phyloP scores from a whole-genome alignment of 2,113 vertebrate species.

The Lepisosteus osseus region DNA sequence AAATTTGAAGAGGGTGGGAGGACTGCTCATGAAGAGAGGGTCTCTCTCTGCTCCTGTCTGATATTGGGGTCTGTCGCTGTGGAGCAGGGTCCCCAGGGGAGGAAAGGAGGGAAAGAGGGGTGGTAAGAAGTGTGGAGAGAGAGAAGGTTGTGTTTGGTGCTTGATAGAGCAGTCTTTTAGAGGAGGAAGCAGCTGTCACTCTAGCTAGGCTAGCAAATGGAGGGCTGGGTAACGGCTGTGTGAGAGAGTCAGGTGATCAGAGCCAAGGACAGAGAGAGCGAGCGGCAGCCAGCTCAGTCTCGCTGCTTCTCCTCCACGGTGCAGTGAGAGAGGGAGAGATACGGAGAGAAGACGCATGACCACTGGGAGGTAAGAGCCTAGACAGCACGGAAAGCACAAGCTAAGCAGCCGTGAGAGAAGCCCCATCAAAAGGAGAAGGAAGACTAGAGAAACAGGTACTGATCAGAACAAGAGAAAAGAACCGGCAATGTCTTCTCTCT shows the following conservation, averaged over 20 bases:
- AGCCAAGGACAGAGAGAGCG: conserved; percentile 43
- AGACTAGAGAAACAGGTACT: conserved; percentile 31
- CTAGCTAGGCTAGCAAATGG: conserved; percentile 43
- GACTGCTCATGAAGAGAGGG: too few relatives aligned
- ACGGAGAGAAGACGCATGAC: conserved; percentile 36
- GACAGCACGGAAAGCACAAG: conserved; percentile 21
- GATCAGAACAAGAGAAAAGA: conserved; percentile 35
- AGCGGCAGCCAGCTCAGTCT: conserved; percentile 55
- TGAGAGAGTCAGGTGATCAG: conserved; percentile 45
- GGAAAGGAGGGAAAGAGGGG: not conserved
- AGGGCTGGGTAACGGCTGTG: conserved; percentile 11
- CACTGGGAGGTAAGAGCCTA: not conserved
- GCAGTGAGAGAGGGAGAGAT: conserved; percentile 39
- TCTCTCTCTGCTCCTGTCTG: not conserved
- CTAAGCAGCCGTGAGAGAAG: conserved; percentile 23
- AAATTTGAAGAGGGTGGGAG: too few relatives aligned
- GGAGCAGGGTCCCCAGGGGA: not conserved
- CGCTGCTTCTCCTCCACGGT: conserved; percentile 57
- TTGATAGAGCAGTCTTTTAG: conserved; percentile 48
- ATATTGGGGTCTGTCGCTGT: not conserved
- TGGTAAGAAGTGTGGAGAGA: conserved; percentile 23
- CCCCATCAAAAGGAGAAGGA: conserved; percentile 18
- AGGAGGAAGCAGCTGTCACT: conserved; percentile 39
- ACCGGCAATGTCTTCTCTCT: conserved; percentile 76
- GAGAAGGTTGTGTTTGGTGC: conserved; percentile 34